Evolutionary conservation across 1,140 invertebrate genomes (phyloP), one percentile per base, ranked within the genome.

Genomic region (Apocrypta bakeri): DNA sequence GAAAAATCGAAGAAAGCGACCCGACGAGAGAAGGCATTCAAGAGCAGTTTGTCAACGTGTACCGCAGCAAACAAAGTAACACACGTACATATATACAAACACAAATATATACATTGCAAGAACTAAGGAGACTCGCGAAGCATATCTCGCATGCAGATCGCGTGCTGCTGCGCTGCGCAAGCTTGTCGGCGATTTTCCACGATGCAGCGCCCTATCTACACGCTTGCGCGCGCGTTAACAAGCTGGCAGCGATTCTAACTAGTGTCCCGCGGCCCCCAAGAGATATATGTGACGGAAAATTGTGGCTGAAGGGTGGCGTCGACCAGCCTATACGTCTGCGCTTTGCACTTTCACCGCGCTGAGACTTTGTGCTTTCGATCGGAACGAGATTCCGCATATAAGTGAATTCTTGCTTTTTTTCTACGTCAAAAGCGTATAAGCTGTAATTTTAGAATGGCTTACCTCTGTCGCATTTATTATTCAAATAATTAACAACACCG

Each of bases 211-310:
- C 79, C 73, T 82, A 75, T 71, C 63, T 31, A 81, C 82, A 64
- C 77, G 63, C 63, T 21, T 48, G 77, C 27, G 40, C 69, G 72
- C 72, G 74, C 87, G 88, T 90, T 92, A 92, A 92, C 91, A 92
- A 92, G 91, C 91, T 92, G 90, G 88, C 91, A 91, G 88, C 87
- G 88, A 79, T 90, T 91, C 90, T 90, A 91, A 91, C 90, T 91
- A 91, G 91, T 89, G 91, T 88, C 90, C 86, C 81, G 83, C 82
- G 83, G 81, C 42, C n/a, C 21, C 37, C 2, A 33, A 0, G 48
- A 91, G 91, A 92, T 91, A 89, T 91, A 91, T 90, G 90, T 90
- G 90, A 92, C 90, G 90, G 91, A 91, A 92, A 92, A 91, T 91
- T 91, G 89, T 88, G 88, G 87, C 24, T 21, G 88, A 90, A 88